These are phyloP conservation scores for Nesospiza acunhae DNA, from an alignment of 2,113 vertebrate species.

Conservation along the genomic window DNA sequence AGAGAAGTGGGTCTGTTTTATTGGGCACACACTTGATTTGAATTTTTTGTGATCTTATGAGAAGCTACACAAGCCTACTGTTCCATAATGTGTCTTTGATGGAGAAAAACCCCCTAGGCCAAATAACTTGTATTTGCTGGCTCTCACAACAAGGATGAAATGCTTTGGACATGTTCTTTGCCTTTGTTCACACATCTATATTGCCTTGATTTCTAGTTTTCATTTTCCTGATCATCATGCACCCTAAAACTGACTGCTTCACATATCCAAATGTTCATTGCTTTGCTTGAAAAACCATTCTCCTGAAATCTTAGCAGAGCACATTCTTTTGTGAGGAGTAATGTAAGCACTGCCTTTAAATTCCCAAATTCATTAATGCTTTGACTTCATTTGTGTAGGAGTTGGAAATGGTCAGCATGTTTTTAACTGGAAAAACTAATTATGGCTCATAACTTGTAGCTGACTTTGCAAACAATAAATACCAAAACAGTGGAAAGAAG, in stretches of 20 bases:
- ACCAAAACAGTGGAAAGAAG: neutral
- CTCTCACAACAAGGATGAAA: neutral
- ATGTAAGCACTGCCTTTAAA: neutral
- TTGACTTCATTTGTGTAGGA: neutral
- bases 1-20: neutral
- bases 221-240: neutral
- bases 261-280: neutral
- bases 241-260: neutral
- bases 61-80: neutral
- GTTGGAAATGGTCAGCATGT: neutral
- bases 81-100: neutral
- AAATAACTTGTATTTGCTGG: neutral
- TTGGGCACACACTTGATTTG: neutral
- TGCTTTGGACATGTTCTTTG: neutral
- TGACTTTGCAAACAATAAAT: neutral
- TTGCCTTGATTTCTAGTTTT: neutral
- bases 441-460: neutral
- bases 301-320: neutral
- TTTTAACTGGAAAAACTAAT: slow-evolving; percentile 5
- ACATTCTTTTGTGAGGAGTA: neutral
- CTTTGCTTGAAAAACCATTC: neutral
- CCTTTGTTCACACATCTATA: neutral
- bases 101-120: neutral
- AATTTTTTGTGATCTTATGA: neutral
- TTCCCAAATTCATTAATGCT: neutral